Evolutionary conservation across 2,888 invertebrate genomes (phyloP).

Genomic region (Leptopilina syphax): DNA sequence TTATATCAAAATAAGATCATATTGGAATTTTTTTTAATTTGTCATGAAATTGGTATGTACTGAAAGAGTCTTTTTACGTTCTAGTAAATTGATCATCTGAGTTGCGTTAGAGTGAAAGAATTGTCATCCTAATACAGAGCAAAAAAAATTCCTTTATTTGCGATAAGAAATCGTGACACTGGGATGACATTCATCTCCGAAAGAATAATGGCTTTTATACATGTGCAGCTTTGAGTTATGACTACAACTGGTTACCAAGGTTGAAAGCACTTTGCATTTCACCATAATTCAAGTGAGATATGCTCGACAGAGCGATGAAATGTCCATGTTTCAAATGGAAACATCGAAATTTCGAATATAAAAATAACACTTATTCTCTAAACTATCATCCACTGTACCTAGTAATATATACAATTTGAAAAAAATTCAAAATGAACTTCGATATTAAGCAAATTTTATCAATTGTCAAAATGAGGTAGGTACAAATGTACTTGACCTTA

Average conservation of each 20-base stretch:
- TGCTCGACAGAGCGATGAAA: constrained; percentile 36
- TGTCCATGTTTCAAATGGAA: neutral
- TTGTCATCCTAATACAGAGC: no score
- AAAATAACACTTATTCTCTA: neutral
- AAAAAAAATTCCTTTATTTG: neutral
- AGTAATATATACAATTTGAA: no score
- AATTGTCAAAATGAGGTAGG: no score
- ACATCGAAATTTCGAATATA: constrained; percentile 11
- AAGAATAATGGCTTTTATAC: constrained; percentile 58
- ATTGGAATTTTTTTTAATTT: no score
- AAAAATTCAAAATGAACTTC: no score
- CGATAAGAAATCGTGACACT: constrained; percentile 47
- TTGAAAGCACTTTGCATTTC: constrained; percentile 61
- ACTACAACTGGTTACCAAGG: constrained; percentile 49
- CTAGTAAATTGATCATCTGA: no score
- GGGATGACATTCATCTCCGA: constrained; percentile 55
- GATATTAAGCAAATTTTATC: no score
- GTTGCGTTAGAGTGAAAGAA: no score
- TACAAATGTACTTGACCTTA: neutral
- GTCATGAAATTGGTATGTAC: no score
- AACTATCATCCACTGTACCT: no score
- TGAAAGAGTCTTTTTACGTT: no score
- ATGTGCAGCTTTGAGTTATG: constrained; percentile 55
- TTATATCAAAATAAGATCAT: no score
- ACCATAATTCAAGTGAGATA: constrained; percentile 56